Percentiles rank a stretch among this genome's conserved stretches.
Evolutionary conservation across 2,797 vertebrate genomes (phyloP).

Genomic region (Orientallactaga sibirica): DNA sequence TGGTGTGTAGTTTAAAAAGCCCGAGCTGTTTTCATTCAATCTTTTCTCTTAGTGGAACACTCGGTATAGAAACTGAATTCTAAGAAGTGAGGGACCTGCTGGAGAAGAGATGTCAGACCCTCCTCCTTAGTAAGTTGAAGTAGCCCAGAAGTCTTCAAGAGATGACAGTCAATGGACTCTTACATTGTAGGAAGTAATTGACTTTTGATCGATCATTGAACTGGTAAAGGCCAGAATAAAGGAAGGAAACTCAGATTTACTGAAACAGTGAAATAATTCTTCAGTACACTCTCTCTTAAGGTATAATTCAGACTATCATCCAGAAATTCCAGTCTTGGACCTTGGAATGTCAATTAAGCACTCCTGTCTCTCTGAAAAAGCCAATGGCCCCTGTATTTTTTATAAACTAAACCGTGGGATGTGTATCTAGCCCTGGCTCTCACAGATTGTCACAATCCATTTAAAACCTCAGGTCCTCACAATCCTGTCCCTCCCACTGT

Average conservation of each 20-base stretch:
- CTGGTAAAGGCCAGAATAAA: constrained; percentile 68
- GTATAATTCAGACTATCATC: not conserved
- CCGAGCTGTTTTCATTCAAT: constrained; percentile 81
- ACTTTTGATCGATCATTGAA: constrained; percentile 75
- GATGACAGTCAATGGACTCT: constrained; percentile 69
- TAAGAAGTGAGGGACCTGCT: constrained; percentile 81
- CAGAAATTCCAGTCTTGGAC: constrained; percentile 43
- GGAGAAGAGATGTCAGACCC: constrained; percentile 56
- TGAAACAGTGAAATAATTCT: constrained; percentile 51
- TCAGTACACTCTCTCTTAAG: constrained; percentile 43
- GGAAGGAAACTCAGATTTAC: constrained; percentile 53
- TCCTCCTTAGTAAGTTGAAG: constrained; percentile 65
- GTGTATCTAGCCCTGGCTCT: not conserved
- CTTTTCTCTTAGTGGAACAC: constrained; percentile 67
- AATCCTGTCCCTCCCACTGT: constrained; percentile 67
- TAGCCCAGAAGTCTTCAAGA: constrained; percentile 64
- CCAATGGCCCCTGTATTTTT: not conserved
- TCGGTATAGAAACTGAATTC: constrained; percentile 65
- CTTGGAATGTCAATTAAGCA: not conserved
- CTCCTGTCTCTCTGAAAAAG: constrained; percentile 20
- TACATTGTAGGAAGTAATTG: constrained; percentile 74
- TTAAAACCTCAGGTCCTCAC: constrained; percentile 60
- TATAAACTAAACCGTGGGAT: not conserved
- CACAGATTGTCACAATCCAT: constrained; percentile 1
- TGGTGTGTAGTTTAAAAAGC: constrained; percentile 86